These are phyloP conservation scores for Macrostomum cliftonense DNA, from an alignment of 2,888 invertebrate species.

Conservation along the genomic window DNA sequence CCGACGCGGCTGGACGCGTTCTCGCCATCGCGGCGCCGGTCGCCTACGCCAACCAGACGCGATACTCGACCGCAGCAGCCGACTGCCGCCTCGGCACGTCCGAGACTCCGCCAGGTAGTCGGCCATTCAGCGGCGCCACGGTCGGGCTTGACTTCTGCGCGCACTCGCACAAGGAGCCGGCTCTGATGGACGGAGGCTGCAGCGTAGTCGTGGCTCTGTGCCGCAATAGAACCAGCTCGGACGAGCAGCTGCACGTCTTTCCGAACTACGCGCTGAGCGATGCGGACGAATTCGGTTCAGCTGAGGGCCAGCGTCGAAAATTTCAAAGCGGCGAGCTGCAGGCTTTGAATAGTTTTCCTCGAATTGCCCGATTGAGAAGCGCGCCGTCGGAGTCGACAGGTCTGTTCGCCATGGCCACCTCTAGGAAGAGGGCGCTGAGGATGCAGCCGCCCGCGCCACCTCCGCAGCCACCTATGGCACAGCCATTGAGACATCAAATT, in stretches of 20 bases:
- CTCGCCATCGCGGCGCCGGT: background rate
- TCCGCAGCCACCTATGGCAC: too few species aligned
- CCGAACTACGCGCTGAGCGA: constrained; percentile 73
- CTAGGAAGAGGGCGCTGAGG: constrained; percentile 22
- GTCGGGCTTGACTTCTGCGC: constrained; percentile 91
- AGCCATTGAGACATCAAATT: too few species aligned
- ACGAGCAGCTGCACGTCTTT: constrained; percentile 79
- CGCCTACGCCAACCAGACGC: constrained; percentile 45
- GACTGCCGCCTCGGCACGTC: constrained; percentile 62
- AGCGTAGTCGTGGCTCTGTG: too few species aligned
- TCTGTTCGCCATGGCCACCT: constrained; percentile 18
- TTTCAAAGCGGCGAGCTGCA: constrained; percentile 19
- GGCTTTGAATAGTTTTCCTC: too few species aligned
- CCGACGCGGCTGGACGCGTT: background rate
- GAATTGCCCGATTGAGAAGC: too few species aligned
- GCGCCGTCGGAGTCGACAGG: too few species aligned
- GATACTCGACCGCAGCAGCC: constrained; percentile 63
- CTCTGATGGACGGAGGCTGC: constrained; percentile 40
- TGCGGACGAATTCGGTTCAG: constrained; percentile 61
- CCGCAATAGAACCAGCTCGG: too few species aligned
- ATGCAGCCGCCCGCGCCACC: constrained; percentile 23
- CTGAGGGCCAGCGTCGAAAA: constrained; percentile 64
- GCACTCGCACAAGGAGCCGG: constrained; percentile 77
- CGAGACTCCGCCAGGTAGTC: constrained; percentile 49
- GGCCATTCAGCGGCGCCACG: constrained; percentile 84